These are phyloP conservation scores for Cyrtorhinus lividipennis DNA, from an alignment of 1,140 invertebrate genomes.

Conservation along the genomic window DNA sequence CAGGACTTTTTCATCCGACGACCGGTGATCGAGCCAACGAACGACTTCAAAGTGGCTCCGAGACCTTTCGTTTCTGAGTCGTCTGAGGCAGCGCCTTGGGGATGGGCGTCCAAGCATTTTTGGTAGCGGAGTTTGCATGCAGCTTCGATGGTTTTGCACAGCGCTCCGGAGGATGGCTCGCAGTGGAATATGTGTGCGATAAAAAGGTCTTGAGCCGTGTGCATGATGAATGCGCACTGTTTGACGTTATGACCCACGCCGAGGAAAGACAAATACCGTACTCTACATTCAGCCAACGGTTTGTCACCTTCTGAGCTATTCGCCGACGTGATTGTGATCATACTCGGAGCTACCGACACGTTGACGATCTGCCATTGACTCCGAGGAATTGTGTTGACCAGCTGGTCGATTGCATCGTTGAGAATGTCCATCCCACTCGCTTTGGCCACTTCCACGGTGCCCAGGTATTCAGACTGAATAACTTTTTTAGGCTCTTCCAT, in stretches of 20 bases:
- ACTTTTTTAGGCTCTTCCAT: constrained; percentile 96
- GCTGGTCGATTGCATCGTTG: constrained; percentile 77
- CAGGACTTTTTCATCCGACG: constrained; percentile 55
- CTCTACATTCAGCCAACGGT: constrained; percentile 77
- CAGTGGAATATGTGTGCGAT: constrained; percentile 89
- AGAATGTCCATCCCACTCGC: constrained; percentile 84
- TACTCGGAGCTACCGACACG: constrained; percentile 82
- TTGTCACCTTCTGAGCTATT: constrained; percentile 47
- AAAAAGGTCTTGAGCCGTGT: constrained; percentile 81
- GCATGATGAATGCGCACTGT: constrained; percentile 90
- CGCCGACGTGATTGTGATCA: constrained; percentile 57
- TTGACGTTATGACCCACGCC: constrained; percentile 87
- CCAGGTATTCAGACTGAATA: constrained; percentile 73
- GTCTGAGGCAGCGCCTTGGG: too few species aligned
- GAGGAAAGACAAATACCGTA: constrained; percentile 89
- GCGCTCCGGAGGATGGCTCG: constrained; percentile 80
- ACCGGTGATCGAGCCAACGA: constrained; percentile 60
- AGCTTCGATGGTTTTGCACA: constrained; percentile 95
- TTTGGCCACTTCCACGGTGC: constrained; percentile 61
- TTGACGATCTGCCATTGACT: constrained; percentile 67
- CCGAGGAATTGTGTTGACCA: constrained; percentile 47
- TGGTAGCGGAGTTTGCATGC: constrained; percentile 91
- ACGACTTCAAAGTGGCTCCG: constrained; percentile 53
- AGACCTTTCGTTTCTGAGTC: too few species aligned
- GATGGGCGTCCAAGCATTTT: constrained; percentile 88